These are phyloP conservation scores for Muscidifurax raptorellus DNA, from an alignment of 1,140 invertebrate species.

Conservation along the genomic window DNA sequence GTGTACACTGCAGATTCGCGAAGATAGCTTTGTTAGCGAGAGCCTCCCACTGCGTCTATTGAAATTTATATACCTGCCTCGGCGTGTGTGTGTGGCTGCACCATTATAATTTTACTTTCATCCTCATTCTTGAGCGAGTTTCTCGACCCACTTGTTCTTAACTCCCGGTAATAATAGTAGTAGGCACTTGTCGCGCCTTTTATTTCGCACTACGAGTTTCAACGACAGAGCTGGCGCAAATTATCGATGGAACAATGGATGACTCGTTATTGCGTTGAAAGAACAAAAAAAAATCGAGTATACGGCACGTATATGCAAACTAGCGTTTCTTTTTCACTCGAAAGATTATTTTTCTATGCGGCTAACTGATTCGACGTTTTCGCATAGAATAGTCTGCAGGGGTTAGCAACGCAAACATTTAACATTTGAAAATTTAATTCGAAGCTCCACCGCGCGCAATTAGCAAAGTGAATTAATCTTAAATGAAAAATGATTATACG, in stretches of 20 bases:
- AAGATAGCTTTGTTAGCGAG: neutral
- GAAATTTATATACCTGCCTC: neutral
- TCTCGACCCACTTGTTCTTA: neutral
- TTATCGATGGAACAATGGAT: neutral
- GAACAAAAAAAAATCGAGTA: too few relatives aligned
- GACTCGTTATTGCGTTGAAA: too few relatives aligned
- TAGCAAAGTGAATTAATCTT: neutral
- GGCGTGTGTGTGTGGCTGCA: neutral
- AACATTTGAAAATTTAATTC: neutral
- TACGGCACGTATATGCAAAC: neutral
- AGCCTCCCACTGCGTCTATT: neutral
- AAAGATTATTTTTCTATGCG: too few relatives aligned
- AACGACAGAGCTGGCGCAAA: neutral
- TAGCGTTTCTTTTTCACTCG: neutral
- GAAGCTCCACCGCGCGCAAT: neutral
- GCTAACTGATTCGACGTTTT: too few relatives aligned
- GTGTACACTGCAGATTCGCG: neutral
- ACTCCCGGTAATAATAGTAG: neutral
- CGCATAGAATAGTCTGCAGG: too few relatives aligned
- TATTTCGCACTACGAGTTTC: neutral
- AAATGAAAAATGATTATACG: neutral
- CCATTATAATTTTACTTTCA: slow-evolving; percentile 29
- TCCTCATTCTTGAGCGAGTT: slow-evolving; percentile 8
- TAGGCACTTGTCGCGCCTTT: neutral
- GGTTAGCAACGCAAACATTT: neutral